Evolutionary conservation across 2,797 vertebrate species (phyloP), one percentile per base, ranked within the genome.

Genomic region (Parotocinclus haroldoi): DNA sequence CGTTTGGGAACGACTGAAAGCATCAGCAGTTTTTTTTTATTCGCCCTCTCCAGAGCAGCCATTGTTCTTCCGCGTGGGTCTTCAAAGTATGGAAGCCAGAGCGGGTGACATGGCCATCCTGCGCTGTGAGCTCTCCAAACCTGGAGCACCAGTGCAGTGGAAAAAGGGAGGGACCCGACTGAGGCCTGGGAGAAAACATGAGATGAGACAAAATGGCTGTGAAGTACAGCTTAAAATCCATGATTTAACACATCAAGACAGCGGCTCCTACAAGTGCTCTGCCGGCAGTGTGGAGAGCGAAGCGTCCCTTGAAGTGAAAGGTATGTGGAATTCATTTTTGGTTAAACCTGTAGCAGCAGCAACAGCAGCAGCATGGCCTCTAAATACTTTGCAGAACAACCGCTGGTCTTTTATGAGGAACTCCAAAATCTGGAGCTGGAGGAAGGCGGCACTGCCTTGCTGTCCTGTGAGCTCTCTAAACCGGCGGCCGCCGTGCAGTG

Each of bases 71-170:
- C 88, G 82, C 9, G 80, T 88, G 77, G 89, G 91, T 63, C 77
- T 95, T 69, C 86, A 85, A 68, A 91, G 84, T 19, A 74, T 88
- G 19, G 87, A 92, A 69, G 72, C 81, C 6, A 86, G 90, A 69
- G 91, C 93, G 60, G 92, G 89, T 56, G 81, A 80, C 38, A 83
- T 79, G 1, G 87, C 83, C 7, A 67, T 82, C 7, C 78, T 96
- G 48, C 81, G 40, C 75, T 96, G 93, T 58, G 89, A 93, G 78
- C 76, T 94, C 58, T 94, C 94, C 58, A 93, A 86, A 73, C 66
- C 78, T 9, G 84, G 81, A 45, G 55, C 84, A 1, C 81, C 88
- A 0, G 78, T 83, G 0, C 76, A 83, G 0, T 98, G 95, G 95
- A 86, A 88, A 78, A 96, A 91, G 78, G 91, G 91, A 17, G 83